Percentiles rank a stretch among this genome's conserved stretches.
phyloP scores from a whole-genome alignment of 2,113 vertebrate species.

The Notarius quadriscutis region DNA sequence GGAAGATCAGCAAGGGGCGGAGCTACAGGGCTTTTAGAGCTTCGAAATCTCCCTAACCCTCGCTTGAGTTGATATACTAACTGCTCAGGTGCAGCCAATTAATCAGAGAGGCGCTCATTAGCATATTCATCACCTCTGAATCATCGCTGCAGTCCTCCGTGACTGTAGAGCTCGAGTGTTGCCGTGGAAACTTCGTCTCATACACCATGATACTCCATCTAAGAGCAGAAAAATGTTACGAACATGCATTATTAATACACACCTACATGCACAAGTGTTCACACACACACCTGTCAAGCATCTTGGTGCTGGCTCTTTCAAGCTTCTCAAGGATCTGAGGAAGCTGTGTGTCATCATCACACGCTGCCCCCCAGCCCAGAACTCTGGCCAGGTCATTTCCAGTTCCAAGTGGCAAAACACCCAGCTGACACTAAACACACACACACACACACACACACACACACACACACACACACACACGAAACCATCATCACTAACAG shows the following conservation, averaged over 20 bases:
- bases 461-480: not conserved
- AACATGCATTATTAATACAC: not conserved
- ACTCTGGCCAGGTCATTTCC: conserved; percentile 95
- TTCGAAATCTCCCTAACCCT: not conserved
- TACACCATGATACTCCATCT: conserved; percentile 99
- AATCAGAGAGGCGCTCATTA: conserved; percentile 5
- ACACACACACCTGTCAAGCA: conserved; percentile 86
- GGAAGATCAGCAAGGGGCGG: not conserved
- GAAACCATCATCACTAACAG: not conserved
- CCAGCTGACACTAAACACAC: conserved; percentile 85
- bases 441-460: not conserved
- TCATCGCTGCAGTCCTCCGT: conserved; percentile 89
- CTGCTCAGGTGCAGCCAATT: not conserved
- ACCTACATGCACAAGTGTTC: conserved; percentile 57
- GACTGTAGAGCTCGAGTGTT: conserved; percentile 79
- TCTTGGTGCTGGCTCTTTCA: conserved; percentile 96
- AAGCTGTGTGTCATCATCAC: conserved; percentile 92
- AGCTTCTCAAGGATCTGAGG: conserved; percentile 96
- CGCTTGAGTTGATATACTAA: not conserved
- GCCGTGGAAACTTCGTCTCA: conserved; percentile 90
- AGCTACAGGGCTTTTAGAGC: not conserved
- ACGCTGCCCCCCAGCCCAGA: conserved; percentile 94
- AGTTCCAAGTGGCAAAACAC: conserved; percentile 92
- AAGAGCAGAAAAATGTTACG: conserved; percentile 21
- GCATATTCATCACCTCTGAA: conserved; percentile 81